Evolutionary conservation across 2,113 vertebrate genomes (phyloP).

Genomic region (Daphoenositta chrysoptera): DNA sequence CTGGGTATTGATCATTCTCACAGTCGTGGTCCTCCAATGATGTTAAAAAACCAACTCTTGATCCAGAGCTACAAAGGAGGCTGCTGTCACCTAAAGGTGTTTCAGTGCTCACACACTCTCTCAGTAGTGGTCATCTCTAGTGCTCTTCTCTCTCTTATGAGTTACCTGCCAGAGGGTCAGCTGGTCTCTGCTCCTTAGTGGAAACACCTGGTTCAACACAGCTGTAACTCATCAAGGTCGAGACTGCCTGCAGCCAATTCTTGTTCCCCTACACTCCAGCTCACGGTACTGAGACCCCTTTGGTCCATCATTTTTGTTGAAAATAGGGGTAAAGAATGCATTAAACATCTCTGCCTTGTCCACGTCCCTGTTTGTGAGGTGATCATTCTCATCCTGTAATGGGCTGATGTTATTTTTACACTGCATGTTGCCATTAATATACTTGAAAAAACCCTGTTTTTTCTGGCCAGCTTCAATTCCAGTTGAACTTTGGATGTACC

Average conservation of each 20-base stretch:
- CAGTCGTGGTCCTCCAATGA: background rate
- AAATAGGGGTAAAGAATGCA: background rate
- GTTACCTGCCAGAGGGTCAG: no score
- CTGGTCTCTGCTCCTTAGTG: no score
- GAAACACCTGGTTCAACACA: no score
- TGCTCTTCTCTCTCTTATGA: no score
- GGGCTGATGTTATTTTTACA: background rate
- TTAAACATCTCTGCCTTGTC: background rate
- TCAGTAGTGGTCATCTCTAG: no score
- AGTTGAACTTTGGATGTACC: rapidly evolving
- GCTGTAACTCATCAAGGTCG: no score
- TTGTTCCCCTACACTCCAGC: no score
- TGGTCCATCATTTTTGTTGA: rapidly evolving
- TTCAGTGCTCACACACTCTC: no score
- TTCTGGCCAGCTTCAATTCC: background rate
- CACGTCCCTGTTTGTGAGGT: background rate
- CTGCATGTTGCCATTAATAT: background rate
- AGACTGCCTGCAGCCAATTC: no score
- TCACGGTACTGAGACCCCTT: background rate
- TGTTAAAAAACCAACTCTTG: no score
- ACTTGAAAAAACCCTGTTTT: background rate
- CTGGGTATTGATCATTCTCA: background rate
- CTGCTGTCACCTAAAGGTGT: no score
- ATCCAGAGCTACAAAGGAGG: no score
- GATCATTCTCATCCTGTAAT: background rate